Conservation (phyloP, 2,113 vertebrate genomes). For the Phylloscopus trochilus region DNA sequence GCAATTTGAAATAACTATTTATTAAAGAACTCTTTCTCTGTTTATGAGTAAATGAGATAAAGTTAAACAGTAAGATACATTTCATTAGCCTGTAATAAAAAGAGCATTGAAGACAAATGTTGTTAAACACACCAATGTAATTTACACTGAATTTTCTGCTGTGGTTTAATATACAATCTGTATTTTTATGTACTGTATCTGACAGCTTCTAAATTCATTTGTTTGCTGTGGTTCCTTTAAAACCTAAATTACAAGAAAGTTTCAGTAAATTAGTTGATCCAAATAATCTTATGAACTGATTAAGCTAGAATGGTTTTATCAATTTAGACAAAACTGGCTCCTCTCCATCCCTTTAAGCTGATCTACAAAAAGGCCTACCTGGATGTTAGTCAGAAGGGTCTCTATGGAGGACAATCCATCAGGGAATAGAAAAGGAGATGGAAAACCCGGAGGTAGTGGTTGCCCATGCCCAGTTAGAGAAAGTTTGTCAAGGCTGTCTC, state of each 20-base stretch:
- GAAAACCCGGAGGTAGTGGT: constrained; percentile 92
- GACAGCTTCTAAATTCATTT: constrained; percentile 45
- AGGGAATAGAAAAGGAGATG: constrained; percentile 97
- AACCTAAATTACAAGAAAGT: constrained; percentile 25
- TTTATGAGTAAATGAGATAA: constrained; percentile 59
- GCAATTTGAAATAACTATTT: constrained; percentile 70
- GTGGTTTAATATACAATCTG: constrained; percentile 8
- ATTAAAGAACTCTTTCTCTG: constrained; percentile 60
- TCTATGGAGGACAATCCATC: constrained; percentile 98
- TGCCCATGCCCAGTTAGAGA: constrained; percentile 93
- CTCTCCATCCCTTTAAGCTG: constrained; percentile 9
- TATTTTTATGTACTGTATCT: constrained; percentile 44
- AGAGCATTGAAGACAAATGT: constrained; percentile 36
- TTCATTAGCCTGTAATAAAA: constrained; percentile 55
- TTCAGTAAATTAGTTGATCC: constrained; percentile 22
- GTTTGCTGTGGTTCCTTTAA: constrained; percentile 36
- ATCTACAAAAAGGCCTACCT: constrained; percentile 81
- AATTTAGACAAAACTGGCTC: constrained; percentile 21
- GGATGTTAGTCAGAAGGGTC: constrained; percentile 99
- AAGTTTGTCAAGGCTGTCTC: constrained; percentile 98
- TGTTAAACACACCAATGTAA: constrained; percentile 40
- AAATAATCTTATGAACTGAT: constrained; percentile 42
- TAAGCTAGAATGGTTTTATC: constrained; percentile 33
- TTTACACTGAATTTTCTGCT: constrained; percentile 39
- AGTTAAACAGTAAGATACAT: constrained; percentile 63